A percentile compares a stretch with the other conserved stretches of the same genome.
phyloP scores from a whole-genome alignment of 2,797 vertebrate species.

The Valencia hispanica region DNA sequence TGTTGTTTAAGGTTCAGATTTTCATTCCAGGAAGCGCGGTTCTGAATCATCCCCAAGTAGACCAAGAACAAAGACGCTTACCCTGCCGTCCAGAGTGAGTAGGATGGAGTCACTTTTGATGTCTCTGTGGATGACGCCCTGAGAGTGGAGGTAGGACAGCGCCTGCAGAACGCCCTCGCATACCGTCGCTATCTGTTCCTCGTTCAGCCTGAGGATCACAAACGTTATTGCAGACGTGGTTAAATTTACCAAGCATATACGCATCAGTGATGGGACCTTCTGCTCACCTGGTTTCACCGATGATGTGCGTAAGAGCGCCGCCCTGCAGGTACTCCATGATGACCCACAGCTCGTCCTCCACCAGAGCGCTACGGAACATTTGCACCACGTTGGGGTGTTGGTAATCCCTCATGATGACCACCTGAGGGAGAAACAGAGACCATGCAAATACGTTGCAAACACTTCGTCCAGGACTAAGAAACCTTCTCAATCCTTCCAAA shows the following conservation, averaged over 20 bases:
- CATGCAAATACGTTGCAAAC: neutral
- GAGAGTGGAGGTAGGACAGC: constrained; percentile 90
- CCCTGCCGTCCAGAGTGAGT: constrained; percentile 91
- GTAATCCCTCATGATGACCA: constrained; percentile 98
- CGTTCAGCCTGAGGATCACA: constrained; percentile 84
- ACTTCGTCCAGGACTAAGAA: no score
- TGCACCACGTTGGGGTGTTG: constrained; percentile 92
- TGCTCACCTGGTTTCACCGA: constrained; percentile 92
- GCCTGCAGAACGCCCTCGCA: constrained; percentile 94
- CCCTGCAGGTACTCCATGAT: constrained; percentile 98
- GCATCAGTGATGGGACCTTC: neutral
- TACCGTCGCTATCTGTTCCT: constrained; percentile 96
- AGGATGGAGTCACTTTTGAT: constrained; percentile 98
- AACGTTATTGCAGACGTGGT: neutral
- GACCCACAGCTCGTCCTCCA: constrained; percentile 97
- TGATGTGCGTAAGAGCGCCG: constrained; percentile 94
- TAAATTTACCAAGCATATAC: no score
- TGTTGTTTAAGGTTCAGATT: neutral
- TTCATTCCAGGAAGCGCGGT: neutral
- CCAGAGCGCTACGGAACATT: constrained; percentile 95
- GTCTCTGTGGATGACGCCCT: constrained; percentile 95
- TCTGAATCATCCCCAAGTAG: neutral
- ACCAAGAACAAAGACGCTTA: constrained; percentile 50
- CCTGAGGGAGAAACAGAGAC: constrained; percentile 69
- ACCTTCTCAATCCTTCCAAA: no score